A percentile compares a stretch with the other conserved stretches of the same genome.
These are phyloP conservation scores for Perca flavescens DNA, from an alignment of 2,113 vertebrate species.

Conservation along the genomic window DNA sequence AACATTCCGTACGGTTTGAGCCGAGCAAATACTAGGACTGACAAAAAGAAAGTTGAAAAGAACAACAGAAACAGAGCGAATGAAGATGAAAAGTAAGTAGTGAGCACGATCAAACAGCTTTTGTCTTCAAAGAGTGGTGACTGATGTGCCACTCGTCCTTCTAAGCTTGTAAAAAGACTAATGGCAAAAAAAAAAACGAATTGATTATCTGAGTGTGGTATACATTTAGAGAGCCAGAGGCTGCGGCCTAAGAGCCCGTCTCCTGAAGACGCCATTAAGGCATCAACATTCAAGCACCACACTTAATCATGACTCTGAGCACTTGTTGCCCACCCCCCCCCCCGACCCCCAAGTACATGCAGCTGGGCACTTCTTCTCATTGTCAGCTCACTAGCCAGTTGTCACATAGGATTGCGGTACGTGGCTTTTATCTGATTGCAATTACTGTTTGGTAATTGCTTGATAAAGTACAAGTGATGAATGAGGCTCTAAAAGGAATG, in stretches of 20 bases:
- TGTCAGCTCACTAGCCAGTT: constrained; percentile 61
- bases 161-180: constrained; percentile 66
- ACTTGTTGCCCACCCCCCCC: constrained; percentile 46
- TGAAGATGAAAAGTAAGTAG: constrained; percentile 67
- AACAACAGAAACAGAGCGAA: constrained; percentile 33
- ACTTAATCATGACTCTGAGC: constrained; percentile 72
- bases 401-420: constrained; percentile 48
- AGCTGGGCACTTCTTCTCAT: constrained; percentile 54
- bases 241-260: constrained; percentile 59
- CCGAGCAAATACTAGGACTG: constrained; percentile 34
- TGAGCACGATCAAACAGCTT: constrained; percentile 69
- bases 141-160: constrained; percentile 73
- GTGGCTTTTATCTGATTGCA: constrained; percentile 72
- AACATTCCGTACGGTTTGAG: constrained; percentile 16
- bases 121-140: constrained; percentile 62
- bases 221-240: constrained; percentile 66
- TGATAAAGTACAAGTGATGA: constrained; percentile 64
- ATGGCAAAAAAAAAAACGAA: constrained; percentile 56
- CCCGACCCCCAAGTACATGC: constrained; percentile 34
- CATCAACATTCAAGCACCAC: constrained; percentile 58
- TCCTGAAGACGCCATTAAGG: constrained; percentile 69
- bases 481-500: constrained; percentile 51
- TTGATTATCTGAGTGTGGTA: constrained; percentile 72
- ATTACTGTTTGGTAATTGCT: constrained; percentile 80
- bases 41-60: constrained; percentile 40